phyloP scores from a whole-genome alignment of 2,113 vertebrate genomes.

The Brachyhypopomus occidentalis region DNA sequence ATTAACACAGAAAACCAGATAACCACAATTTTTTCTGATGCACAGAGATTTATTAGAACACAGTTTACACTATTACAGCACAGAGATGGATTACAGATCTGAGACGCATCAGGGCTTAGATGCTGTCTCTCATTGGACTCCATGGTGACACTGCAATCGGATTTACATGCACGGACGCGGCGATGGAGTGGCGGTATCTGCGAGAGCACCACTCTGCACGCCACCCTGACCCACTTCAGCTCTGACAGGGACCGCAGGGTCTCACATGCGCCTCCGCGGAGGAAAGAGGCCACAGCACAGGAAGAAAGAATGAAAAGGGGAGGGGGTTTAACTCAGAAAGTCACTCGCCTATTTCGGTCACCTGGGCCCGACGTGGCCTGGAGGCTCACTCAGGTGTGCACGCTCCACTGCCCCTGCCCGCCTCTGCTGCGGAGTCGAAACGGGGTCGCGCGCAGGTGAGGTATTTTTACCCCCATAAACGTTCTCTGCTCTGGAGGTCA shows the following conservation, averaged over 20 bases:
- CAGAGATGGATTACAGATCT: too few relatives aligned
- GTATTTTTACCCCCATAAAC: constrained; percentile 62
- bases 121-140: too few relatives aligned
- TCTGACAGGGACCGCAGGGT: not conserved
- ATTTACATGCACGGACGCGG: too few relatives aligned
- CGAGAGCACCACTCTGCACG: not conserved
- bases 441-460: constrained; percentile 61
- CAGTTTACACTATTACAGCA: too few relatives aligned
- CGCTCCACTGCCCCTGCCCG: not conserved
- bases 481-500: constrained; percentile 44
- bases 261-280: not conserved
- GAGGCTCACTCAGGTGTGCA: constrained; percentile 25
- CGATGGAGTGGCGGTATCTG: not conserved
- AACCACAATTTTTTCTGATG: too few relatives aligned
- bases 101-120: too few relatives aligned
- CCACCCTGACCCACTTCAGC: constrained; percentile 7
- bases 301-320: constrained; percentile 26
- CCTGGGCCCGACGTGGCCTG: constrained; percentile 35
- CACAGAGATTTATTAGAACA: too few relatives aligned
- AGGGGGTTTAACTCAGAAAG: constrained; percentile 44
- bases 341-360: constrained; percentile 44
- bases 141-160: too few relatives aligned
- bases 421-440: constrained; percentile 23
- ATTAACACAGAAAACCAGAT: too few relatives aligned
- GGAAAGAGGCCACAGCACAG: constrained; percentile 19